Evolutionary conservation across 2,797 vertebrate genomes (phyloP).

Genomic region (Pseudomugil tenellus): DNA sequence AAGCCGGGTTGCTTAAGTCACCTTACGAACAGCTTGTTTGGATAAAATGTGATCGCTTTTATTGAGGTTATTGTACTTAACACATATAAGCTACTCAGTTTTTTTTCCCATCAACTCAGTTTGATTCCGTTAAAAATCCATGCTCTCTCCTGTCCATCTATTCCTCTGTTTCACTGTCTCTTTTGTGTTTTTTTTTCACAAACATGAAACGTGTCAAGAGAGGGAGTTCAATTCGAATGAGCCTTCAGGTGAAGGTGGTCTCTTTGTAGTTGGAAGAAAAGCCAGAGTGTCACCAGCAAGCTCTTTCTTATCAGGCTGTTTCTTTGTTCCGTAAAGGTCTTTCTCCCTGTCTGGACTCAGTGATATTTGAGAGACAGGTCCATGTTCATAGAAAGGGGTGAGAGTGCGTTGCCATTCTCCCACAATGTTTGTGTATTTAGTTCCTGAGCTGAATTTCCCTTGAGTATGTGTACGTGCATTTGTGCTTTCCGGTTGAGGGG

Average conservation of each 20-base stretch:
- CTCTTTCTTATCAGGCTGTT: constrained; percentile 65
- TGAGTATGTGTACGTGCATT: constrained; percentile 9
- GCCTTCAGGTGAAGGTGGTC: constrained; percentile 35
- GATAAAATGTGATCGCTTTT: constrained; percentile 29
- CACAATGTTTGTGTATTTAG: constrained; percentile 43
- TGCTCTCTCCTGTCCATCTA: constrained; percentile 8
- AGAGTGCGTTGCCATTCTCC: constrained; percentile 57
- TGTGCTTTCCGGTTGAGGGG: constrained; percentile 23
- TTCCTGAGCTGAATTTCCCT: constrained; percentile 41
- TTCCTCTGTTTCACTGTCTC: constrained; percentile 23
- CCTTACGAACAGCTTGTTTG: constrained; percentile 12
- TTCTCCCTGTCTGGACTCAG: constrained; percentile 64
- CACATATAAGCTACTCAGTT: constrained; percentile 21
- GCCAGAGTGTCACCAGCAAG: constrained; percentile 57
- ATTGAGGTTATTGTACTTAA: constrained; percentile 42
- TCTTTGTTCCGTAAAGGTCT: constrained; percentile 78
- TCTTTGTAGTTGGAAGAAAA: constrained; percentile 63
- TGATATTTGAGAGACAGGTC: constrained; percentile 75
- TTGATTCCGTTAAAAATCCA: constrained; percentile 34
- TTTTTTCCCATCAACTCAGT: constrained; percentile 30
- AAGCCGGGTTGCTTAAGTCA: neutral
- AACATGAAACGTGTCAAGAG: constrained; percentile 47
- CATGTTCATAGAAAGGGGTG: constrained; percentile 55
- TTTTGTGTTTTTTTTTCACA: constrained; percentile 30
- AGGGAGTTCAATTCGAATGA: constrained; percentile 37